These are phyloP conservation scores for Apotomis capreana DNA, from an alignment of 2,888 invertebrate genomes.

Conservation along the genomic window DNA sequence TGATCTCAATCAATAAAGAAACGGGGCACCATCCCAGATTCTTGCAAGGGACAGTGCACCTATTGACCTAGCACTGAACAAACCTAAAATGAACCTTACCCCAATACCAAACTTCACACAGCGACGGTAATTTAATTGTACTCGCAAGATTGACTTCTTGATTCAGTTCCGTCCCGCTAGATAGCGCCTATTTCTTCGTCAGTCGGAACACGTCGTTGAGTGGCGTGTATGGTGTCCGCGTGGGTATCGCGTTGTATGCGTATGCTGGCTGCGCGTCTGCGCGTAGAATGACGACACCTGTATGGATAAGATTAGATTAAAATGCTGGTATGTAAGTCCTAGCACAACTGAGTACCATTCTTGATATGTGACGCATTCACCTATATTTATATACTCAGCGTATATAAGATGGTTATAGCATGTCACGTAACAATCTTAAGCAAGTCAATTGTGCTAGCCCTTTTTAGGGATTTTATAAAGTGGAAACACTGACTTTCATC, in stretches of 20 bases:
- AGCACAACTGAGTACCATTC: not conserved
- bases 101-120: conserved; percentile 14
- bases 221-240: conserved; percentile 76
- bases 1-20: too few relatives aligned
- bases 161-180: conserved; percentile 45
- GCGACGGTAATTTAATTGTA: conserved; percentile 32
- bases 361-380: not conserved
- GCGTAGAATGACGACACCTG: conserved; percentile 91
- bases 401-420: too few relatives aligned
- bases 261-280: conserved; percentile 88
- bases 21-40: not conserved
- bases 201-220: conserved; percentile 76
- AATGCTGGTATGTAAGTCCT: not conserved
- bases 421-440: too few relatives aligned
- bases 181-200: conserved; percentile 66
- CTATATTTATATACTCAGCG: not conserved
- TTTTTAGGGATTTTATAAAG: too few relatives aligned
- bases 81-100: conserved; percentile 30
- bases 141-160: conserved; percentile 13
- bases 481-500: too few relatives aligned
- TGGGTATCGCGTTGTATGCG: conserved; percentile 74
- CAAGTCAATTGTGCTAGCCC: too few relatives aligned
- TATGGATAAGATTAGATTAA: conserved; percentile 42
- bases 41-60: not conserved
- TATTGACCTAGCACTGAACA: not conserved